Percentiles rank a stretch among this genome's conserved stretches.
Evolutionary conservation across 2,113 vertebrate species (phyloP).

Genomic region (Lepisosteus oculatus): DNA sequence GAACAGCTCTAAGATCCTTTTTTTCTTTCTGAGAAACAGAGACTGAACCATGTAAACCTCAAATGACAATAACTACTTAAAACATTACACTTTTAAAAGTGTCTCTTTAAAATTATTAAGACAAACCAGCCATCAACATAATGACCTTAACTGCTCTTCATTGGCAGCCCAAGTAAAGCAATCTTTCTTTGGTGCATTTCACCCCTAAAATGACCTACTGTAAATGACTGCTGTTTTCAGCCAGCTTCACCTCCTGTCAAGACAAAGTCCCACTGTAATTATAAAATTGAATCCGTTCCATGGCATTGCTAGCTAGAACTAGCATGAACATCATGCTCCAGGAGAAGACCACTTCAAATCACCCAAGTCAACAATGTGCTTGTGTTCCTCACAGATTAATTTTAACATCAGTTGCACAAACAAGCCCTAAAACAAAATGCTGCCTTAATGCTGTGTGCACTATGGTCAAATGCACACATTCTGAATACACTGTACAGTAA

Average conservation of each 20-base stretch:
- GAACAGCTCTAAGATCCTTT: too few species aligned
- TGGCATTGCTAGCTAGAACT: conserved; percentile 16
- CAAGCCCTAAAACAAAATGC: neutral
- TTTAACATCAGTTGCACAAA: conserved; percentile 11
- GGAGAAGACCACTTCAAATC: conserved; percentile 17
- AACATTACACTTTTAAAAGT: too few species aligned
- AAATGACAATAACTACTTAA: too few species aligned
- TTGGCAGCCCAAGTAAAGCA: neutral
- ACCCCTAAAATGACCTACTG: neutral
- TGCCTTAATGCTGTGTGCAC: too few species aligned
- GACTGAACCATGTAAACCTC: too few species aligned
- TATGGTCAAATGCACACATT: too few species aligned
- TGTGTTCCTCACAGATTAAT: neutral
- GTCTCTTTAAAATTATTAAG: conserved; percentile 7
- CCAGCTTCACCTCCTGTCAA: conserved; percentile 12
- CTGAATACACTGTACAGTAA: too few species aligned
- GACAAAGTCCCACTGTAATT: conserved; percentile 15
- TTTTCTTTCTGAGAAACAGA: too few species aligned
- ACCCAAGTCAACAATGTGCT: neutral
- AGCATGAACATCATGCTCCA: conserved; percentile 13
- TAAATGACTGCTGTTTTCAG: conserved; percentile 9
- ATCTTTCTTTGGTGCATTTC: conserved; percentile 8
- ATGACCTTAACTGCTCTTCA: neutral
- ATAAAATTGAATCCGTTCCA: conserved; percentile 18
- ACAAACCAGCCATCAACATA: neutral